A percentile compares a stretch with the other conserved stretches of the same genome.
Evolutionary conservation across 2,113 vertebrate genomes (phyloP).

Genomic region (Ptyas mucosa): DNA sequence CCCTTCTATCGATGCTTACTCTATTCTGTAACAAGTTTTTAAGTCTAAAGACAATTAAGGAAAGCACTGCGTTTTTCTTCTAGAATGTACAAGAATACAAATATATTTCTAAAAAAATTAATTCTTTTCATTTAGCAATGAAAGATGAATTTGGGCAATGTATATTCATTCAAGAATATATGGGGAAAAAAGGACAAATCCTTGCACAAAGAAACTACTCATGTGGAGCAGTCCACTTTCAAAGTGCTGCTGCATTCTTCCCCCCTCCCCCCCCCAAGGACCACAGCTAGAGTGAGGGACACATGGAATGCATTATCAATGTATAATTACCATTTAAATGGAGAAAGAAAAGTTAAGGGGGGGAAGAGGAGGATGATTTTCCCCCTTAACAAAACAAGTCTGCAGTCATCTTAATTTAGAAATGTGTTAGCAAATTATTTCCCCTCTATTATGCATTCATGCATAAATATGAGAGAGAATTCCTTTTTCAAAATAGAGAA

Average conservation of each 20-base stretch:
- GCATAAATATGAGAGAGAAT: conserved; percentile 42
- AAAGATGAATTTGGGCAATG: conserved; percentile 54
- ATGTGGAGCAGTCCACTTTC: conserved; percentile 44
- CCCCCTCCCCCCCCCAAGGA: conserved; percentile 42
- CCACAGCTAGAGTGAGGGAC: conserved; percentile 50
- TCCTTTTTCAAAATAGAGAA: conserved; percentile 7
- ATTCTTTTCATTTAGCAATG: conserved; percentile 43
- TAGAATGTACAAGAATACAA: conserved; percentile 50
- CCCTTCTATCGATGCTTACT: not conserved
- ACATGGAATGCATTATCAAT: conserved; percentile 69
- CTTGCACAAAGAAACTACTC: conserved; percentile 59
- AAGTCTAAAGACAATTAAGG: conserved; percentile 15
- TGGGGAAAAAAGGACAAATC: conserved; percentile 57
- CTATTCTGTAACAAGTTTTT: not conserved
- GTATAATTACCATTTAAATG: conserved; percentile 75
- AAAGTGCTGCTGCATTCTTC: conserved; percentile 51
- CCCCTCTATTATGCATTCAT: conserved; percentile 53
- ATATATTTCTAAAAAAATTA: conserved; percentile 51
- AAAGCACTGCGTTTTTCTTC: conserved; percentile 20
- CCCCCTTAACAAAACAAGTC: conserved; percentile 41
- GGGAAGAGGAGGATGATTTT: conserved; percentile 51
- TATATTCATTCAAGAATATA: conserved; percentile 54
- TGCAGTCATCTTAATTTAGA: conserved; percentile 57
- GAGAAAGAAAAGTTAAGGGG: conserved; percentile 59
- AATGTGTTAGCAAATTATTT: conserved; percentile 64